Base-by-base conservation (phyloP, 2,113 vertebrate species). In the Strix uralensis region DNA sequence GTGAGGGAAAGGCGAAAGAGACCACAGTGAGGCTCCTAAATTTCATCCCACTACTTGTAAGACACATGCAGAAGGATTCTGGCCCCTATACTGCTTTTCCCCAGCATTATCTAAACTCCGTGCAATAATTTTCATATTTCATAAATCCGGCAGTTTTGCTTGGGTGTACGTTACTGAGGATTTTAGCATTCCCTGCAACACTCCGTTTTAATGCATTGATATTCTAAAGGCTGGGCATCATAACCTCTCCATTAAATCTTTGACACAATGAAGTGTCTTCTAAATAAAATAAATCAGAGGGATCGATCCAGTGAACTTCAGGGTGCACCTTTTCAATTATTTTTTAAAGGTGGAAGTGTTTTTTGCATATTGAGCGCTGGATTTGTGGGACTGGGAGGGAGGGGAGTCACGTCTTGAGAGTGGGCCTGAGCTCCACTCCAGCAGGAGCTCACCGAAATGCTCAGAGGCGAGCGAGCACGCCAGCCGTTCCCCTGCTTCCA, bases 221-320 rank as follows among this genome's bases (percentile, higher is more conserved):
- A 87, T 95, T 90, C 94, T 7, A 63, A 86, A 91, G 69, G 93
- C 93, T 91, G 94, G 87, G 86, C 95, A 44, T 92, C 21, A 46
- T 95, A 94, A 93, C 96, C 94, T 63, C 91, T 38, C 93, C 95
- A 77, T 96, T 97, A 97, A 91, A 97, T 95, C 93, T 91, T 84
- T 86, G 94, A 96, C 94, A 94, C 92, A 97, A 94, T 96, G 94
- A 96, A 96, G 92, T 90, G 89, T 92, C 92, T 96, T 92, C 95
- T 91, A 95, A 95, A 95, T 96, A 95, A 93, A 96, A 88, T 90
- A 81, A 97, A 92, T 96, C 95, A 87, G 72, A 62, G 54, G 67
- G 79, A 96, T 97, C 71, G 89, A 97, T 95, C 92, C 84, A 15
- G 54, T 92, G 84, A 84, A 95, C 94, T 88, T 91, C 86, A 78